A percentile compares a stretch with the other conserved stretches of the same genome.
phyloP scores from a whole-genome alignment of 1,140 invertebrate genomes.

The Drosophila elegans region DNA sequence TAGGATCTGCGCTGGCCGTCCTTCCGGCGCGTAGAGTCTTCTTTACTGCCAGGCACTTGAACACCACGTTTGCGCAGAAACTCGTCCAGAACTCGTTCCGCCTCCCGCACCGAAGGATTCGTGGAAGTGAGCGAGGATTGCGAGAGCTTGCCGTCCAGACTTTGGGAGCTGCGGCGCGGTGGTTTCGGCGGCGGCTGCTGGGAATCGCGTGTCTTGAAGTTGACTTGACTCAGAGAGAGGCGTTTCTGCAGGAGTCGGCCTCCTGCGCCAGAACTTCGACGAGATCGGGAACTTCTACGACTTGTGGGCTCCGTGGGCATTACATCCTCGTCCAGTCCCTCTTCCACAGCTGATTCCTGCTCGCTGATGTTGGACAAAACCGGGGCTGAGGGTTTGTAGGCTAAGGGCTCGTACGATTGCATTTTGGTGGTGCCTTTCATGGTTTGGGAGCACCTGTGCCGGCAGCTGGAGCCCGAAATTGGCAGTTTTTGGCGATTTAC shows the following conservation, averaged over 20 bases:
- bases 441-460: neutral
- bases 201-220: slow-evolving; percentile 52
- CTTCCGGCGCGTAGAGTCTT: slow-evolving; percentile 18
- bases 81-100: slow-evolving; percentile 72
- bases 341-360: slow-evolving; percentile 53
- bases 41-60: slow-evolving; percentile 23
- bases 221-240: slow-evolving; percentile 50
- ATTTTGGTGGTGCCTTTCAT: slow-evolving; percentile 1
- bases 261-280: slow-evolving; percentile 49
- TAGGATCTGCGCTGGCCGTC: slow-evolving; percentile 66
- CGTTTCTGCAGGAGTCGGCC: slow-evolving; percentile 73
- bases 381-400: slow-evolving; percentile 55
- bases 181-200: slow-evolving; percentile 73
- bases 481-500: slow-evolving; percentile 70
- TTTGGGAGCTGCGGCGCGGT: slow-evolving; percentile 60
- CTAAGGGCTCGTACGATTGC: slow-evolving; percentile 24
- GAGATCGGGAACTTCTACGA: slow-evolving; percentile 15
- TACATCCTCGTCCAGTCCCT: slow-evolving; percentile 23
- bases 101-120: slow-evolving; percentile 69
- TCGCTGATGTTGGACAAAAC: slow-evolving; percentile 69
- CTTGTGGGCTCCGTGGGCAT: slow-evolving; percentile 15
- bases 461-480: slow-evolving; percentile 1
- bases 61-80: slow-evolving; percentile 69
- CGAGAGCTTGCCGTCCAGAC: slow-evolving; percentile 61
- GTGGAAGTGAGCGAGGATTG: slow-evolving; percentile 63